Evolutionary conservation across 2,888 invertebrate species (phyloP).

Genomic region (Luperina nickerlii): DNA sequence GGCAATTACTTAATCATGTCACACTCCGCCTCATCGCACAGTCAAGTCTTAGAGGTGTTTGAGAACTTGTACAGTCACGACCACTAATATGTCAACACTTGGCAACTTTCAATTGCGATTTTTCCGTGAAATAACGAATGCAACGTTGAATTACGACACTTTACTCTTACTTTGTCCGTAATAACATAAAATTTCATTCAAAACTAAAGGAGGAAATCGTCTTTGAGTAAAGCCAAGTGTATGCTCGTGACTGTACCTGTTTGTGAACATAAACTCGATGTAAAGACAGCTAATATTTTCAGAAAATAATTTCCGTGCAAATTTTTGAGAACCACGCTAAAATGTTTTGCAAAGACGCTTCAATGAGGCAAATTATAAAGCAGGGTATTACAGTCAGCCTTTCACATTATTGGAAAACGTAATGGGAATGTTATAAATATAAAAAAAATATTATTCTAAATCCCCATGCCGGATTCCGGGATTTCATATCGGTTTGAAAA

Average conservation of each 20-base stretch:
- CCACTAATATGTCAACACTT: no score
- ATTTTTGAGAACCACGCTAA: slow-evolving; percentile 43
- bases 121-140: no score
- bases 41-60: slow-evolving; percentile 42
- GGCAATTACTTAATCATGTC: slow-evolving; percentile 56
- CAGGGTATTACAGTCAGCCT: background rate
- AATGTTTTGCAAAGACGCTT: slow-evolving; percentile 18
- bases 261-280: slow-evolving; percentile 39
- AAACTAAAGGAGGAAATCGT: no score
- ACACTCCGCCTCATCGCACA: slow-evolving; percentile 30
- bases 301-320: slow-evolving; percentile 31
- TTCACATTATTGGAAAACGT: background rate
- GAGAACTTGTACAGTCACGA: slow-evolving; percentile 13
- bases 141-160: no score
- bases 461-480: background rate
- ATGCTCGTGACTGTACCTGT: background rate
- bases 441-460: slow-evolving; percentile 15
- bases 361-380: slow-evolving; percentile 15
- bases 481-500: slow-evolving; percentile 12
- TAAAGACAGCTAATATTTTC: slow-evolving; percentile 46
- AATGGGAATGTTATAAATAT: slow-evolving; percentile 5
- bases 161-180: no score
- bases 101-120: no score
- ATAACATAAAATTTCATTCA: no score
- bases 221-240: no score